These are phyloP conservation scores for Muscicapa striata DNA, from an alignment of 2,797 vertebrate species.

Conservation along the genomic window DNA sequence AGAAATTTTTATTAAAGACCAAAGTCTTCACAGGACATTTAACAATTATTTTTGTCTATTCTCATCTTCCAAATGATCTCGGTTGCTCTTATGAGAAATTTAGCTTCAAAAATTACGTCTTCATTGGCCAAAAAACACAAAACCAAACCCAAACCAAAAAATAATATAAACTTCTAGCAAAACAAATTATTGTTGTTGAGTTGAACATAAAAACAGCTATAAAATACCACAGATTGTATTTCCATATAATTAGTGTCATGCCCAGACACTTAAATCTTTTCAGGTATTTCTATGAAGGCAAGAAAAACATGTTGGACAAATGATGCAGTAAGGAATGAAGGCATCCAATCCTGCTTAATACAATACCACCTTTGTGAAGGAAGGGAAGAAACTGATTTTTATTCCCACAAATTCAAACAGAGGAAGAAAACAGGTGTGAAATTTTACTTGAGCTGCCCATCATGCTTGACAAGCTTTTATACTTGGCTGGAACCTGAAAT, in stretches of 20 bases:
- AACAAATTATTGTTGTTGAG: neutral
- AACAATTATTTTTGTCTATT: neutral
- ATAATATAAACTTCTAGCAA: neutral
- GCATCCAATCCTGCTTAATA: neutral
- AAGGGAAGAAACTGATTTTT: neutral
- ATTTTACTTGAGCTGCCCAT: neutral
- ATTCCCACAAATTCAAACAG: neutral
- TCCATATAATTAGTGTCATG: neutral
- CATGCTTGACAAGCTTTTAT: neutral
- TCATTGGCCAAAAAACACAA: neutral
- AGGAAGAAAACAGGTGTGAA: neutral
- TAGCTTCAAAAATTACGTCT: neutral
- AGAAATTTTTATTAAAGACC: neutral
- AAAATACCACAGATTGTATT: neutral
- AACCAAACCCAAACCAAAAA: neutral
- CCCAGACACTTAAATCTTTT: neutral
- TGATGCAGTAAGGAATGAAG: neutral
- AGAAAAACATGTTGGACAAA: accelerated
- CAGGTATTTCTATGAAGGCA: neutral
- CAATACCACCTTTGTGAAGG: neutral
- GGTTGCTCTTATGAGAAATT: neutral
- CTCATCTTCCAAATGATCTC: neutral
- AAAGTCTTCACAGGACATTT: neutral
- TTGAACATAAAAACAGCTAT: neutral
- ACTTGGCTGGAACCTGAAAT: neutral